These are phyloP conservation scores for Drosophila mayri DNA, from an alignment of 1,140 invertebrate species.

Conservation along the genomic window DNA sequence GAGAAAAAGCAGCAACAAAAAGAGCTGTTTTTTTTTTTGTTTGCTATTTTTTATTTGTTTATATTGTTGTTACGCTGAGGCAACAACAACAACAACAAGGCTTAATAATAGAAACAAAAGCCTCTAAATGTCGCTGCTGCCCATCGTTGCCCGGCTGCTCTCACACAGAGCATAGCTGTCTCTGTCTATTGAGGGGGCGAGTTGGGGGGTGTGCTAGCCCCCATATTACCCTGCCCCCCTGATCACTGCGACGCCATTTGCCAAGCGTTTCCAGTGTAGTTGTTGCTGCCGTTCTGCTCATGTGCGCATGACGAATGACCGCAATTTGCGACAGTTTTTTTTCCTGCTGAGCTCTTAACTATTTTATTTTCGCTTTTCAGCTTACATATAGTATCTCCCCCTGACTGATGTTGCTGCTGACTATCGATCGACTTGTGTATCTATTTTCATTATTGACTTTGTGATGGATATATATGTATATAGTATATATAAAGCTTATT, in stretches of 20 bases:
- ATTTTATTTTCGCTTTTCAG: constrained; percentile 58
- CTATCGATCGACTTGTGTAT: constrained; percentile 59
- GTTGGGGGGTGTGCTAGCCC: background rate
- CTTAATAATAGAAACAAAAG: constrained; percentile 61
- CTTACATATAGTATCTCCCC: constrained; percentile 54
- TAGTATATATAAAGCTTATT: constrained; percentile 28
- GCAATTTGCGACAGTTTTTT: constrained; percentile 84
- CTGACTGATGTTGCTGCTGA: constrained; percentile 70
- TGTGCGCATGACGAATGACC: constrained; percentile 84
- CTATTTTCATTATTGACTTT: constrained; percentile 64
- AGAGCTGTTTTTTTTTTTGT: constrained; percentile 24
- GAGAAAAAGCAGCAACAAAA: constrained; percentile 48
- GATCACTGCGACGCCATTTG: constrained; percentile 75
- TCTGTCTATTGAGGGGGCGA: background rate
- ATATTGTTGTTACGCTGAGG: constrained; percentile 36
- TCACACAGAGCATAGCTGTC: constrained; percentile 8
- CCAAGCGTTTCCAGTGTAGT: constrained; percentile 48
- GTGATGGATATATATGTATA: constrained; percentile 12
- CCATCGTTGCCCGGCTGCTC: constrained; percentile 12
- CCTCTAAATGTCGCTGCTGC: constrained; percentile 32
- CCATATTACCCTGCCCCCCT: constrained; percentile 12
- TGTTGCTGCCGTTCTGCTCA: constrained; percentile 72
- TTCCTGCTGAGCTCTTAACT: constrained; percentile 35
- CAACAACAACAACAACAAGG: constrained; percentile 11
- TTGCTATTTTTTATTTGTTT: constrained; percentile 14